A percentile compares a stretch with the other conserved stretches of the same genome.
Evolutionary conservation across 2,113 vertebrate species (phyloP).

Genomic region (Penelope pileata): DNA sequence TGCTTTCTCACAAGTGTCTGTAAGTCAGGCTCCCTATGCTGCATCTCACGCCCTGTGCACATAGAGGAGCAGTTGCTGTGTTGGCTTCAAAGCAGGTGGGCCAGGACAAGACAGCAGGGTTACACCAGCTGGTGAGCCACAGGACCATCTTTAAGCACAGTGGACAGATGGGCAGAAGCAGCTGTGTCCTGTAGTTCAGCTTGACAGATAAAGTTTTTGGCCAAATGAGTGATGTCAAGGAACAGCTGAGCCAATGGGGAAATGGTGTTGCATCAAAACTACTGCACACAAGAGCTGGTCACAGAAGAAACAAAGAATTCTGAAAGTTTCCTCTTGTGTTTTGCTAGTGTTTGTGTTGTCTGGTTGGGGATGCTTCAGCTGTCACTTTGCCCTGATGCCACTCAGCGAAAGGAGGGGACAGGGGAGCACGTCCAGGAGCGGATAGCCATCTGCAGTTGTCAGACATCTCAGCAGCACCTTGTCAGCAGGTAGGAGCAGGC

Average conservation of each 20-base stretch:
- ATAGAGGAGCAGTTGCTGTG: not conserved
- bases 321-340: not conserved
- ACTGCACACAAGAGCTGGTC: rapidly evolving
- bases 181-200: not conserved
- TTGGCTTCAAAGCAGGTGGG: not conserved
- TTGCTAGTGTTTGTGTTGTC: not conserved
- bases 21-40: not conserved
- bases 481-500: constrained; percentile 40
- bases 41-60: not conserved
- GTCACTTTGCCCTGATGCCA: not conserved
- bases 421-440: not conserved
- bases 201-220: not conserved
- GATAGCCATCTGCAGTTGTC: not conserved
- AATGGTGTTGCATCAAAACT: not conserved
- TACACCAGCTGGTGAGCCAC: not conserved
- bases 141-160: not conserved
- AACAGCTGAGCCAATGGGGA: not conserved
- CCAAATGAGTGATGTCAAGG: not conserved
- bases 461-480: not conserved
- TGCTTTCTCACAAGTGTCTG: not conserved
- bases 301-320: not conserved
- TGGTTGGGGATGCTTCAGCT: not conserved
- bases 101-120: not conserved
- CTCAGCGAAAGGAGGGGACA: not conserved
- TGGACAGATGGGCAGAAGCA: not conserved